These are phyloP conservation scores for Ophthalmolycus amberensis DNA, from an alignment of 2,113 vertebrate genomes.

Conservation along the genomic window DNA sequence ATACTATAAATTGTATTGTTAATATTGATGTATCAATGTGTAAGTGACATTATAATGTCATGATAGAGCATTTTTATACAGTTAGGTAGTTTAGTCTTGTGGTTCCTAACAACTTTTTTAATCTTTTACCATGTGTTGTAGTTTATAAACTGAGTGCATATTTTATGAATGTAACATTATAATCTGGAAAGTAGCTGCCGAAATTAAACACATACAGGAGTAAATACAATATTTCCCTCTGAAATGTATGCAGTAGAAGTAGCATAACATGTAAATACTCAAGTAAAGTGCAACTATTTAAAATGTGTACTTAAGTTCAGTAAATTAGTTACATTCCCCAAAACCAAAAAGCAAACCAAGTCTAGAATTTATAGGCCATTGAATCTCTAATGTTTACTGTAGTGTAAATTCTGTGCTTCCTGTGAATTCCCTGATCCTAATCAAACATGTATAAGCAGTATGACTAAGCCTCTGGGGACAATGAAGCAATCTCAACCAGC, in stretches of 20 bases:
- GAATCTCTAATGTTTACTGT: neutral
- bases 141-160: no score
- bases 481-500: constrained; percentile 22
- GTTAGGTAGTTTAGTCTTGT: no score
- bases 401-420: neutral
- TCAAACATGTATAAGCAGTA: constrained; percentile 12
- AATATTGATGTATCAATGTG: no score
- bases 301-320: neutral
- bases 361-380: neutral
- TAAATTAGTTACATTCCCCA: neutral
- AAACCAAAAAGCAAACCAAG: neutral
- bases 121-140: neutral
- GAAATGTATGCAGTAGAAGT: neutral
- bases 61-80: no score
- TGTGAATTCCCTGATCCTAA: neutral
- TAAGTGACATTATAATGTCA: no score
- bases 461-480: constrained; percentile 18
- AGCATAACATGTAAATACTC: neutral
- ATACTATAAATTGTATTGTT: no score
- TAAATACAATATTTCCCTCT: neutral
- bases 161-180: no score
- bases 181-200: no score
- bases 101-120: neutral
- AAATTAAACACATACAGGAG: no score
- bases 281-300: neutral